A percentile compares a stretch with the other conserved stretches of the same genome.
Evolutionary conservation across 1,140 invertebrate genomes (phyloP).

Genomic region (Dinoponera quadriceps): DNA sequence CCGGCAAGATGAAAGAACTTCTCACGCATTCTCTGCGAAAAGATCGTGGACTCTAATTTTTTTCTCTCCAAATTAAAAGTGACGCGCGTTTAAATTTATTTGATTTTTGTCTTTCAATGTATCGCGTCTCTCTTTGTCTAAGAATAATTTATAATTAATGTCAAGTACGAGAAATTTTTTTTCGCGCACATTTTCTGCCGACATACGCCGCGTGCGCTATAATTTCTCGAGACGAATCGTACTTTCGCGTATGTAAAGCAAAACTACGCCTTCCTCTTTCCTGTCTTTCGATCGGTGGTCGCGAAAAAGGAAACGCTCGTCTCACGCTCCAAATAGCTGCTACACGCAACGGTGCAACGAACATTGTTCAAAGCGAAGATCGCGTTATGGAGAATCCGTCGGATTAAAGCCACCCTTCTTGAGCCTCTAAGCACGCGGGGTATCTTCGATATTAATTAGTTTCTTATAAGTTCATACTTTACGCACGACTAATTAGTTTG

Average conservation of each 20-base stretch:
- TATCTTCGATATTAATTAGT: slow-evolving; percentile 17
- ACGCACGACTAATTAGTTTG: slow-evolving; percentile 53
- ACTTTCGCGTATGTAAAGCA: background rate
- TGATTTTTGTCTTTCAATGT: too few relatives aligned
- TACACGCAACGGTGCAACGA: background rate
- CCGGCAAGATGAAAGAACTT: background rate
- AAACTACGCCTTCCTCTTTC: slow-evolving; percentile 23
- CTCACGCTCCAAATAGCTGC: slow-evolving; percentile 50
- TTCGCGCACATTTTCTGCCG: too few relatives aligned
- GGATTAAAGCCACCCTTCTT: background rate
- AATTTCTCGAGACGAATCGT: slow-evolving; percentile 3
- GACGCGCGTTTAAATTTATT: too few relatives aligned
- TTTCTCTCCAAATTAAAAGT: too few relatives aligned
- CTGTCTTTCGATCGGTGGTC: slow-evolving; percentile 30
- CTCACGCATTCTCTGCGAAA: background rate
- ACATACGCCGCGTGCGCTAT: too few relatives aligned
- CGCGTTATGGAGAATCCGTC: background rate
- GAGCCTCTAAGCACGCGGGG: background rate
- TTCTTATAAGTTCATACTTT: slow-evolving; percentile 33
- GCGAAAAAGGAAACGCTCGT: slow-evolving; percentile 38
- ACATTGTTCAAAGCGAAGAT: slow-evolving; percentile 15
- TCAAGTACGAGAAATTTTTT: too few relatives aligned
- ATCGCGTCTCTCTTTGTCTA: too few relatives aligned
- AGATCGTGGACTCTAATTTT: too few relatives aligned
- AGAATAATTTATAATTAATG: too few relatives aligned